Base-by-base conservation (phyloP, 2,113 vertebrate genomes). In the Ciconia boyciana region DNA sequence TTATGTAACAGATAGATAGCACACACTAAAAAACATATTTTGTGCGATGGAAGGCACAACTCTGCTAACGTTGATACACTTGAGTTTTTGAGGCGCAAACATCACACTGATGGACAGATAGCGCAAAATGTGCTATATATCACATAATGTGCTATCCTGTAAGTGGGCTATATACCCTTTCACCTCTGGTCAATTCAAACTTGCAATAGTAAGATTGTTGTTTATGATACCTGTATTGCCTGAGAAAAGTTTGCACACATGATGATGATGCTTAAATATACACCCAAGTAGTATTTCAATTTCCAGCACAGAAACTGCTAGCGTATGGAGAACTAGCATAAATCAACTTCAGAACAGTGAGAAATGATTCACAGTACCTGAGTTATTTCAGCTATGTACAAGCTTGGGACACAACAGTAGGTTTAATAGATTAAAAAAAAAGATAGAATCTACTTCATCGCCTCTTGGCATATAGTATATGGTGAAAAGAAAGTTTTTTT, bases 21-120 rank as follows among this genome's bases (percentile, higher is more conserved):
- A 34, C 31, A 29, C 31, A 16, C 16, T 36, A 43, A 43, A 60
- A 84, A 75, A 2, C 6, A 5, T 4, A n/a, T 31, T 66, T 62
- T 49, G 19, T 36, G 28, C 1, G 7, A 52, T 0, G 0, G 41
- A 87, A 24, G 11, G 24, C 44, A 46, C 11, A 28, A 11, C 13
- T 49, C 16, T 49, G 32, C 25, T 64, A 39, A 39, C 0, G 0
- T 9, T 31, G 13, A 21, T 24, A 26, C 31, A 32, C 22, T 4
- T 2, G 11, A 55, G 29, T 13, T 20, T 83, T 15, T 26, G 18
- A 82, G 21, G 24, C 19, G 54, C 34, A 49, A 32, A 9, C 31
- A 58, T 12, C 46, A 28, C n/a, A 5, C 11, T 20, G 13, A 54
- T 9, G 34, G 51, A 28, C 46, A 71, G 18, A 20, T 5, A 25